phyloP scores from a whole-genome alignment of 2,113 vertebrate genomes.

The Cryptotis parvus region DNA sequence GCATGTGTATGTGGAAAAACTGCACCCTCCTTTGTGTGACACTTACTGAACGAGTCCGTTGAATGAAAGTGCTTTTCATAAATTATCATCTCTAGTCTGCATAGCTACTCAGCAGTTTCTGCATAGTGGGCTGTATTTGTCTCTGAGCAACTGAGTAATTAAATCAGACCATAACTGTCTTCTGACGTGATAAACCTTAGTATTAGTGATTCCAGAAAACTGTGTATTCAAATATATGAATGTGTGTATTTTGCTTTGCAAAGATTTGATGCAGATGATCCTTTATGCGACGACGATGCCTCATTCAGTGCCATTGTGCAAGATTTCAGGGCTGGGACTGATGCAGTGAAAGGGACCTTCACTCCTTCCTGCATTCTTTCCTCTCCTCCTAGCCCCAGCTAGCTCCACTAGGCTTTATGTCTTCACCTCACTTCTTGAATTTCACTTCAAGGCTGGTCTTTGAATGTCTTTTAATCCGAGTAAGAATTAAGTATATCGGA shows the following conservation, averaged over 20 bases:
- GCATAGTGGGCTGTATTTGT: constrained; percentile 60
- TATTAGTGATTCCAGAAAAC: constrained; percentile 58
- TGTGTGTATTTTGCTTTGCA: constrained; percentile 22
- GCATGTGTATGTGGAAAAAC: neutral
- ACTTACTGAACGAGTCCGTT: constrained; percentile 61
- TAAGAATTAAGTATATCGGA: constrained; percentile 3
- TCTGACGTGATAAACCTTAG: constrained; percentile 62
- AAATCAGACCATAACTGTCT: constrained; percentile 61
- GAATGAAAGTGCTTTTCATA: constrained; percentile 76
- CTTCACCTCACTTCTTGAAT: neutral
- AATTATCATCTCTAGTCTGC: constrained; percentile 44
- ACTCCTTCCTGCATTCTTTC: neutral
- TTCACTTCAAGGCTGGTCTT: constrained; percentile 21
- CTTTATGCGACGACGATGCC: neutral
- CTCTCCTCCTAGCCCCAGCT: neutral
- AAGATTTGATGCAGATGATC: neutral
- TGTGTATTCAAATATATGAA: constrained; percentile 20
- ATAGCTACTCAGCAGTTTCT: constrained; percentile 38
- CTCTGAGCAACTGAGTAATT: constrained; percentile 66
- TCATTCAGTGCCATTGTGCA: constrained; percentile 46
- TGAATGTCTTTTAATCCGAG: constrained; percentile 1
- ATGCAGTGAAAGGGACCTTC: neutral
- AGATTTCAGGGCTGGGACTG: constrained; percentile 12
- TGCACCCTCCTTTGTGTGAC: constrained; percentile 68
- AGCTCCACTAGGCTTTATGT: neutral